Base-by-base conservation (phyloP, 2,797 vertebrate species). In the Buphagus erythrorhynchus region DNA sequence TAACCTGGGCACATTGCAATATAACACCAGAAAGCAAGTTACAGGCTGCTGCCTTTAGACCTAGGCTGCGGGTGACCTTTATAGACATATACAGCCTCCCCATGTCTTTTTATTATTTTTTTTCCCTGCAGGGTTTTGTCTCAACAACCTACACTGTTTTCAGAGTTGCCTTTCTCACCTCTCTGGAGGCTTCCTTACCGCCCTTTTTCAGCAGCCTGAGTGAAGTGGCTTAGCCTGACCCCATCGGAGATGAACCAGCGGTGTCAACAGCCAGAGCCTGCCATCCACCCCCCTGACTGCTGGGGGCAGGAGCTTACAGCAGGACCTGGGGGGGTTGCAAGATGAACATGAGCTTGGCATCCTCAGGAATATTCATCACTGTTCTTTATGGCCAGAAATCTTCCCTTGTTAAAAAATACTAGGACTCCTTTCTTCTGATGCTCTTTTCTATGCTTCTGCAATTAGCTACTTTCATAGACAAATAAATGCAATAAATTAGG, bases 171-270 rank as follows among this genome's bases (percentile, higher is more conserved):
- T 94, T 80, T 88, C 38, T 81, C 58, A 62, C 21, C 58, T 36
- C 35, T 59, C 54, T 43, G 35, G 31, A 66, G 43, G 16, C 15
- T 71, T 66, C 28, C 42, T 65, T 22, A 21, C 11, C 62, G 16
- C 16, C 22, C 29, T 20, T 78, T 81, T 36, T 22, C 78, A 46
- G 46, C 55, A 82, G 22, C 24, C 58, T 58, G 25, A 65, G n/a
- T 22, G 31, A 87, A 51, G 40, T 31, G 51, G 35, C 38, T 20
- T 11, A 62, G 28, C 25, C 33, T 1, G 4, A 17, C 19, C 25
- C 9, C 31, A 15, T n/a, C 1, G 8, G 43, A 86, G 31, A 22
- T 76, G 67, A 54, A 51, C 11, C 16, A 51, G 5, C 0, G 0
- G 3, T 43, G 43, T 45, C 2, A 1, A 28, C 20, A 33, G n/a